A percentile compares a stretch with the other conserved stretches of the same genome.
phyloP scores from a whole-genome alignment of 1,140 invertebrate species.

The Pogonognathellus flavescens region DNA sequence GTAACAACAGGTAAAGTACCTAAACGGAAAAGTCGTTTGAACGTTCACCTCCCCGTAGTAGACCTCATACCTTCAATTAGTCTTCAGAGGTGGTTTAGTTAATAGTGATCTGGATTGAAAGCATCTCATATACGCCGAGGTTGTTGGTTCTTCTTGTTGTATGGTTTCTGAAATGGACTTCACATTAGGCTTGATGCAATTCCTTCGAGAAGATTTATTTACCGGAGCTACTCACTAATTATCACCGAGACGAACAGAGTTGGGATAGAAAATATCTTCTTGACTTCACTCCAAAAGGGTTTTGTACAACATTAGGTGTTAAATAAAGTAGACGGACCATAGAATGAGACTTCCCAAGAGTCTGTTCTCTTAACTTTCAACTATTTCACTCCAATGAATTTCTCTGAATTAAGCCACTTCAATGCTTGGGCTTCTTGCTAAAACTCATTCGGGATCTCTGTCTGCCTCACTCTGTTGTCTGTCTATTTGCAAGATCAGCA shows the following conservation, averaged over 20 bases:
- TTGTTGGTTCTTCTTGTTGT: not conserved
- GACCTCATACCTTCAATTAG: slow-evolving; percentile 39
- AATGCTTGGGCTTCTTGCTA: not conserved
- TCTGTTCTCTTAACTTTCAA: not conserved
- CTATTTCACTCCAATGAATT: slow-evolving; percentile 1
- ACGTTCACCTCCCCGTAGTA: slow-evolving; percentile 34
- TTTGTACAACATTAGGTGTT: slow-evolving; percentile 46
- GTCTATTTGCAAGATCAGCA: too few species aligned
- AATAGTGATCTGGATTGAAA: slow-evolving; percentile 37
- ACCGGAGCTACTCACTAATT: slow-evolving; percentile 53
- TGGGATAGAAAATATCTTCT: slow-evolving; percentile 17
- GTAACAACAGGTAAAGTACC: slow-evolving; percentile 39
- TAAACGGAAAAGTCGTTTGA: slow-evolving; percentile 44
- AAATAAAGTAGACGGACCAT: slow-evolving; percentile 35
- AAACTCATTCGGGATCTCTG: not conserved
- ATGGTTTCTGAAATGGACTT: slow-evolving; percentile 35
- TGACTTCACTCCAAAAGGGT: not conserved
- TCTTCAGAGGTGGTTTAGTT: slow-evolving; percentile 3
- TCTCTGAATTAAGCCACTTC: not conserved
- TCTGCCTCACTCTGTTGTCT: too few species aligned
- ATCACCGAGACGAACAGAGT: slow-evolving; percentile 51
- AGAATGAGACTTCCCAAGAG: not conserved
- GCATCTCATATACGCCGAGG: not conserved
- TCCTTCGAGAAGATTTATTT: slow-evolving; percentile 57
- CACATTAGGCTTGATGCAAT: slow-evolving; percentile 31